These are phyloP conservation scores for Stegana nigrithorax DNA, from an alignment of 2,888 invertebrate genomes.

Conservation along the genomic window DNA sequence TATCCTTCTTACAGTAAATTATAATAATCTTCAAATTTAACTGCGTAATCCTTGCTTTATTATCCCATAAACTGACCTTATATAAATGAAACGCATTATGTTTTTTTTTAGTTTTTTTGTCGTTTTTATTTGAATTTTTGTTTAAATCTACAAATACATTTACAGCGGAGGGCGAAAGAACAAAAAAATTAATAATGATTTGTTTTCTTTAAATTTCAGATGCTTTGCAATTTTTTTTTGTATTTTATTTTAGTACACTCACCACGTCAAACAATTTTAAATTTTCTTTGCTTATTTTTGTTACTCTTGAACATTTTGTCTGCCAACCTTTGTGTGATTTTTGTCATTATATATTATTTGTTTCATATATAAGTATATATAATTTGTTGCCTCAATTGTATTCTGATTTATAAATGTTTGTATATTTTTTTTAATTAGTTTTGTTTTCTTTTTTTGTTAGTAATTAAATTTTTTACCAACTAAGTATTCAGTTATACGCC, in stretches of 20 bases:
- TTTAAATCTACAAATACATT: slow-evolving; percentile 69
- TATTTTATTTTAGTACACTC: slow-evolving; percentile 13
- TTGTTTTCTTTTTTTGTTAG: slow-evolving; percentile 35
- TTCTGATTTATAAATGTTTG: slow-evolving; percentile 36
- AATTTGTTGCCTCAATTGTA: slow-evolving; percentile 15
- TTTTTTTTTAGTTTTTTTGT: slow-evolving; percentile 45
- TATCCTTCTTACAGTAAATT: too few species aligned
- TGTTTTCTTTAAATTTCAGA: slow-evolving; percentile 52
- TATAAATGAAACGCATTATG: slow-evolving; percentile 16
- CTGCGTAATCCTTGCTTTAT: too few species aligned
- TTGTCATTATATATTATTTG: slow-evolving; percentile 43
- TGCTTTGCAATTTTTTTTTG: slow-evolving; percentile 20
- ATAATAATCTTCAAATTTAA: too few species aligned
- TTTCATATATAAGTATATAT: slow-evolving; percentile 22
- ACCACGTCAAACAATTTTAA: slow-evolving; percentile 23
- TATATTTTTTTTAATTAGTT: slow-evolving; percentile 37
- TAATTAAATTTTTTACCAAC: slow-evolving; percentile 60
- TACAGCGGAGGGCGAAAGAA: slow-evolving; percentile 69
- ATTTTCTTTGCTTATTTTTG: slow-evolving; percentile 6
- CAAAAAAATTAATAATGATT: slow-evolving; percentile 64
- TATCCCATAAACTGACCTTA: too few species aligned
- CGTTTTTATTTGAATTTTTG: slow-evolving; percentile 64
- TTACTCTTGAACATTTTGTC: too few species aligned
- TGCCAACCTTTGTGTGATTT: slow-evolving; percentile 50
- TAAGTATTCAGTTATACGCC: slow-evolving; percentile 51